A percentile compares a stretch with the other conserved stretches of the same genome.
Evolutionary conservation across 2,113 vertebrate species (phyloP).

Genomic region (Prunella fulvescens): DNA sequence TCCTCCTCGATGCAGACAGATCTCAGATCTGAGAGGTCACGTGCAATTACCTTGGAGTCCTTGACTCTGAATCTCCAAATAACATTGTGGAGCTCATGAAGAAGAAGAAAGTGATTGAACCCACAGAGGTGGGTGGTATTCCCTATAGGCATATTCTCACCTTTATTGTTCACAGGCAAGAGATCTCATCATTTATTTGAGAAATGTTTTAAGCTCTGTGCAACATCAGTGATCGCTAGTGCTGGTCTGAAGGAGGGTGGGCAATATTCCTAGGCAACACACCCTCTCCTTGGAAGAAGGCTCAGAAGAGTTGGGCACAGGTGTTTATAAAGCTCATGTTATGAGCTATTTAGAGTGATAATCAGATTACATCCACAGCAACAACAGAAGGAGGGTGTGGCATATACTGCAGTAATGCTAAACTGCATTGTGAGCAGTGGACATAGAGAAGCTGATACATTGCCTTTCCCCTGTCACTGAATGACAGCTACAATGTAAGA

Average conservation of each 20-base stretch:
- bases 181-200: neutral
- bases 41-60: neutral
- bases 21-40: neutral
- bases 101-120: neutral
- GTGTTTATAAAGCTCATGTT: neutral
- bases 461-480: neutral
- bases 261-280: neutral
- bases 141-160: neutral
- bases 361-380: neutral
- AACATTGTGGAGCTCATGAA: fast-evolving
- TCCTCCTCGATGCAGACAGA: fast-evolving
- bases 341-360: neutral
- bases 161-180: neutral
- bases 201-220: neutral
- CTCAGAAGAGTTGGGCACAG: neutral
- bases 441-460: neutral
- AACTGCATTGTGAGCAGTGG: fast-evolving
- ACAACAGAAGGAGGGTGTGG: neutral
- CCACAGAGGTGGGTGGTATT: neutral
- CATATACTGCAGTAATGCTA: neutral
- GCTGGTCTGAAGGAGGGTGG: neutral
- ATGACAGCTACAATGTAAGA: neutral
- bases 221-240: neutral
- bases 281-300: neutral
- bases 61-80: neutral